Percentiles rank a stretch among this genome's conserved stretches.
Conservation (phyloP, 2,797 vertebrate species). For the Protonibea diacanthus region DNA sequence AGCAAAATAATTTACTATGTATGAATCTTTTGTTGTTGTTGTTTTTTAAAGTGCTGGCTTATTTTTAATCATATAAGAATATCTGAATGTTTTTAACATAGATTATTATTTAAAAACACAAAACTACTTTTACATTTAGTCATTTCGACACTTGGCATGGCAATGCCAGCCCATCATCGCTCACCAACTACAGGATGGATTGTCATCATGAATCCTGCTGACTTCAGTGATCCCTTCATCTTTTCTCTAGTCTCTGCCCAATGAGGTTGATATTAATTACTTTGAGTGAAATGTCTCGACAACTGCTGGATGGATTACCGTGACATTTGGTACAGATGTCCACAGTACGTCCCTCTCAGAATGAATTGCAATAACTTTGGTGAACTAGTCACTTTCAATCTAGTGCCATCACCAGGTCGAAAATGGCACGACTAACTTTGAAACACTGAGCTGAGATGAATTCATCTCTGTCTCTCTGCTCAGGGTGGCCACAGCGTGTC, state of each 20-base stretch:
- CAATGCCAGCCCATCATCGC: background rate
- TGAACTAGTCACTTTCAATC: background rate
- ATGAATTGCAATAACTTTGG: background rate
- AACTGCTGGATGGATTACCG: background rate
- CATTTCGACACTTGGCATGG: background rate
- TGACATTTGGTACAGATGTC: background rate
- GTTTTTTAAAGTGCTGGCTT: background rate
- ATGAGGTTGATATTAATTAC: background rate
- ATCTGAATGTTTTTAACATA: background rate
- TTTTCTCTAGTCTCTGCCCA: no score
- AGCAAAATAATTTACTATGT: slow-evolving; percentile 1
- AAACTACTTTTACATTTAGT: background rate
- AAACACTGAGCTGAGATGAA: no score
- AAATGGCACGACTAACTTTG: no score
- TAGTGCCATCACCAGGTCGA: background rate
- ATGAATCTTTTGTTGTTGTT: background rate
- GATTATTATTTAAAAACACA: no score
- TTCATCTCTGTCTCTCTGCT: no score
- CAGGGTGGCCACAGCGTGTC: no score
- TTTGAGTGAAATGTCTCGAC: background rate
- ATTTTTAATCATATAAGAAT: no score
- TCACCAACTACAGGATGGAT: background rate
- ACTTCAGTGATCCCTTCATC: background rate
- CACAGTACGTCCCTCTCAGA: background rate
- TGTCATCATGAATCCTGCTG: background rate